Evolutionary conservation across 2,113 vertebrate genomes (phyloP), one percentile per base, ranked within the genome.

Genomic region (Petaurus breviceps): DNA sequence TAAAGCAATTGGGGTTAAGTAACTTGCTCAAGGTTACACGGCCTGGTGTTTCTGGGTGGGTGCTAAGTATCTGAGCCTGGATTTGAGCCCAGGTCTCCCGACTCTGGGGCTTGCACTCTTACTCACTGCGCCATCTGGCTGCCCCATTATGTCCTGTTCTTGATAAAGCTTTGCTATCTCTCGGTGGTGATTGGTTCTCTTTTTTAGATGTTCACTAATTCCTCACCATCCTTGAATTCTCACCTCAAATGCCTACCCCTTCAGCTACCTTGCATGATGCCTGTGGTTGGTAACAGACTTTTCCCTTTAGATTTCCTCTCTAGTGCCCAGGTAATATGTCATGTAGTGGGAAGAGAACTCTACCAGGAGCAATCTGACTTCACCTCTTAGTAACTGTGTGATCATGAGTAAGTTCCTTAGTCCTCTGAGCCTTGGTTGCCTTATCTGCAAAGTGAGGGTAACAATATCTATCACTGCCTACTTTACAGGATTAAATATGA

Each of bases 391-490:
- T 91, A 90, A 68, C 52, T 93, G 0, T 93, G 12, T 91, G n/a
- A 54, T 54, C 31, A 43, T 89, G 89, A 77, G 94, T 50, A 93
- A 91, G 91, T 89, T 91, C 93, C 47, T 37, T 93, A 51, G 57
- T 19, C 47, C 49, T 89, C 51, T 89, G 16, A 94, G 47, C 91
- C n/a, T 94, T 37, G 10, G 89, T 84, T 93, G 91, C 50, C 55
- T 55, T 19, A 46, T 55, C 46, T 55, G 25, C 54, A 90, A 91
- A 93, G 19, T 49, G 43, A n/a, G 51, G 91, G 31, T 91, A 43
- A 23, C 28, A 54, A 46, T 93, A 43, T 43, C 77, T 92, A 55
- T 84, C 25, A 77, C 46, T 14, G 31, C 4, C 31, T n/a, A 14
- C 31, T 31, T n/a, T 68, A 68, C 6, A n/a, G 37, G 12, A 68